Base-by-base conservation (phyloP, 1,140 invertebrate genomes). In the Drosophila sucinea region DNA sequence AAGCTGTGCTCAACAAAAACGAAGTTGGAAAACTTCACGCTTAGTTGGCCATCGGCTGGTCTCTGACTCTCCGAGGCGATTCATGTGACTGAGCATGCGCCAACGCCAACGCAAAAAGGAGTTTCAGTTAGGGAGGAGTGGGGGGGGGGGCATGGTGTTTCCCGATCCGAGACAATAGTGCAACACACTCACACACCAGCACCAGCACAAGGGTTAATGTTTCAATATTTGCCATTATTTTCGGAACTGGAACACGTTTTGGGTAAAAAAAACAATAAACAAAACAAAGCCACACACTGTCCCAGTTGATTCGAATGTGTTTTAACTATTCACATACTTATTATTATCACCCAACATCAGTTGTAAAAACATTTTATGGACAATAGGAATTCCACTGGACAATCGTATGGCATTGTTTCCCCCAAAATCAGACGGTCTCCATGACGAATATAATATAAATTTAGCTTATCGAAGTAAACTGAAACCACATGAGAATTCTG, bases 1-100 rank as follows among this genome's bases (percentile, higher is more conserved):
- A 84, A 84, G 70, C 81, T 76, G 60, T 66, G 82, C 65, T 69
- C 65, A 63, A 17, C 17, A 10, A 38, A 84, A 71, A 73, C 77
- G 73, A 73, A 87, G 83, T 87, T 87, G 83, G 74, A 79, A 86
- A 86, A 87, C 80, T 83, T 87, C 62, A 87, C 84, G 83, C 70
- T 67, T 67, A 68, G 82, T 41, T 86, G 82, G 74, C 78, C 70
- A 72, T 84, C 79, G 83, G 75, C 71, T 77, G 75, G 70, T n/a
- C 38, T n/a, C 32, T 35, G 56, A 58, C 32, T 58, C 56, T 87
- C 82, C 79, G 66, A 65, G 10, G 63, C 62, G 83, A 79, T 87
- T 74, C 83, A 87, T 67, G 56, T 63, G 75, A 87, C 56, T 86
- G 82, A 79, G 83, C 79, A 68, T 82, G 79, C 71, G 69, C 83